A percentile compares a stretch with the other conserved stretches of the same genome.
Conservation (phyloP, 2,797 vertebrate species). For the Cephalopachus bancanus region DNA sequence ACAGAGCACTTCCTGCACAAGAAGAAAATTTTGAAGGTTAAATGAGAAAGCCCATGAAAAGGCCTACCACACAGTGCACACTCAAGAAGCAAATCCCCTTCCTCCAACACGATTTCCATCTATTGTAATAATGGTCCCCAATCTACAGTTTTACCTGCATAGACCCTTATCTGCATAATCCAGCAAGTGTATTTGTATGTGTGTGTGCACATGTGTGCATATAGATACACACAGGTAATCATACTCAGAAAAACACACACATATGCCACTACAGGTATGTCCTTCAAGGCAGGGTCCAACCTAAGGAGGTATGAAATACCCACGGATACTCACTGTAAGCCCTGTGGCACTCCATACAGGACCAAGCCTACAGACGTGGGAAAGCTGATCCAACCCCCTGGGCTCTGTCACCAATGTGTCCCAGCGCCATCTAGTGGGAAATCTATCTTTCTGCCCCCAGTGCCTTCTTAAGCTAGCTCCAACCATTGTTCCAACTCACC, state of each 20-base stretch:
- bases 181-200: neutral
- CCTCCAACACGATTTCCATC: neutral
- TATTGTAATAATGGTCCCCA: neutral
- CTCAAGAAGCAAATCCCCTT: neutral
- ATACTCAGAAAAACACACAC: neutral
- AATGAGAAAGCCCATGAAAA: neutral
- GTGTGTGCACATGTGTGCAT: neutral
- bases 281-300: neutral
- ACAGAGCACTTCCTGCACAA: no score
- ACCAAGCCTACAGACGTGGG: neutral
- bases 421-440: slow-evolving; percentile 63
- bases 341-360: neutral
- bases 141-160: neutral
- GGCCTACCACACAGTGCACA: neutral
- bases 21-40: neutral
- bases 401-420: slow-evolving; percentile 31
- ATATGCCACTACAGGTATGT: neutral
- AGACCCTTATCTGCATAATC: neutral
- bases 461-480: neutral
- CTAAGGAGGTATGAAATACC: neutral
- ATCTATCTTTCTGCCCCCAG: slow-evolving; percentile 26
- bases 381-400: neutral
- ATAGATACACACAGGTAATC: neutral
- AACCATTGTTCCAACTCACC: neutral
- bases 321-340: neutral